These are phyloP conservation scores for Acanthoscelides obtectus DNA, from an alignment of 2,888 invertebrate species.

Conservation along the genomic window DNA sequence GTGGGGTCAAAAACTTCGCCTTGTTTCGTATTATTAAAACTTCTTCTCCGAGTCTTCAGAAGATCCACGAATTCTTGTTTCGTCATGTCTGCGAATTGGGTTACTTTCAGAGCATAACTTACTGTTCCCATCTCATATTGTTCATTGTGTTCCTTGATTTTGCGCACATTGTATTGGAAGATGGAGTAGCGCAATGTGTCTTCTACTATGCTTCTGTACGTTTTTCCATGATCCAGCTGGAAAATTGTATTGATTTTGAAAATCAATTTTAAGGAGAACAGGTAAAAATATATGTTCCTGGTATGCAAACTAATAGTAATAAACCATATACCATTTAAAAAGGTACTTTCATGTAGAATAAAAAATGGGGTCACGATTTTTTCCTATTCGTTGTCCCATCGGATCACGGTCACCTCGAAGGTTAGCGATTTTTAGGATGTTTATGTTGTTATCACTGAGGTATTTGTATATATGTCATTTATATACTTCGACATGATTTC, in stretches of 20 bases:
- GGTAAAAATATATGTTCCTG: too few relatives aligned
- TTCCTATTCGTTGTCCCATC: too few relatives aligned
- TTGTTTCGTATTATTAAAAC: background rate
- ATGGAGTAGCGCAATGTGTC: slow-evolving; percentile 5
- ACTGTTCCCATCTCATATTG: slow-evolving; percentile 3
- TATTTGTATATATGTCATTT: too few relatives aligned
- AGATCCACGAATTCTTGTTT: slow-evolving; percentile 3
- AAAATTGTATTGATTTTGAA: background rate
- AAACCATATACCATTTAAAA: too few relatives aligned
- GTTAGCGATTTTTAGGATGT: too few relatives aligned
- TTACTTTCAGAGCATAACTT: slow-evolving; percentile 8
- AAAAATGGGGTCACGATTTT: too few relatives aligned
- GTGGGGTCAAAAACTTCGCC: background rate
- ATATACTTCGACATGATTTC: too few relatives aligned
- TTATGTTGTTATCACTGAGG: too few relatives aligned
- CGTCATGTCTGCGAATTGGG: slow-evolving; percentile 11
- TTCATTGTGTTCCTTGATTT: slow-evolving; percentile 11
- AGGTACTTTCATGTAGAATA: too few relatives aligned
- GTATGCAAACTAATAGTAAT: too few relatives aligned
- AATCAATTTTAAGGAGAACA: background rate
- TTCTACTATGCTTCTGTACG: slow-evolving; percentile 4
- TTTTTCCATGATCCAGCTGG: slow-evolving; percentile 4
- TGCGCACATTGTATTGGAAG: slow-evolving; percentile 7
- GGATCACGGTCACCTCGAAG: too few relatives aligned
- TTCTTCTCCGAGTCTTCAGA: background rate